Evolutionary conservation across 1,140 invertebrate genomes (phyloP).

Genomic region (Heterodera carotae): DNA sequence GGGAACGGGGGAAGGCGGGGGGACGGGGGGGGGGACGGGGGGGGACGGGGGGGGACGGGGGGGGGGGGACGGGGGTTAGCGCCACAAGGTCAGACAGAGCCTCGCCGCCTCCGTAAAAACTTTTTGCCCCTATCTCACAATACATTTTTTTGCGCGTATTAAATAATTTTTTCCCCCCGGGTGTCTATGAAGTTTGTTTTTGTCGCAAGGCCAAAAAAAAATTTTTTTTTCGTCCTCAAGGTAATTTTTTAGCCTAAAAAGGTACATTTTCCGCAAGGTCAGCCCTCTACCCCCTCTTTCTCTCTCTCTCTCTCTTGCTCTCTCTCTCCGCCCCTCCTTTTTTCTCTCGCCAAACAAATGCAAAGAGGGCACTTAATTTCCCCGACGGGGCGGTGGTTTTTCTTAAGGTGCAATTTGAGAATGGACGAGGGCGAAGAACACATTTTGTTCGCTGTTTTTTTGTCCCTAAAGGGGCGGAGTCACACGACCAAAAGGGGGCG

Average conservation of each 20-base stretch:
- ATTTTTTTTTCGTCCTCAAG: background rate
- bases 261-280: background rate
- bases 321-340: too few species aligned
- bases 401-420: background rate
- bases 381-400: background rate
- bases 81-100: background rate
- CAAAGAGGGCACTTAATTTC: background rate
- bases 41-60: too few species aligned
- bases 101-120: background rate
- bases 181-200: background rate
- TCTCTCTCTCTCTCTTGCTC: too few species aligned
- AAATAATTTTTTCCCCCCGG: background rate
- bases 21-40: too few species aligned
- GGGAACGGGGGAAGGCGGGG: too few species aligned
- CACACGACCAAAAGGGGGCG: too few species aligned
- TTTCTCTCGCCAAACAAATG: background rate
- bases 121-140: background rate
- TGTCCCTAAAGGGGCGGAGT: background rate
- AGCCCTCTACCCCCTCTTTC: background rate
- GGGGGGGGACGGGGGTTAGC: background rate
- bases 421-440: conserved; percentile 1
- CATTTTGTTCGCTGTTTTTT: background rate
- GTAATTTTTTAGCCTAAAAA: background rate
- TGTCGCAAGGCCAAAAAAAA: background rate
- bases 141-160: background rate